Evolutionary conservation across 2,888 invertebrate genomes (phyloP).

Genomic region (Bimastos eiseni): DNA sequence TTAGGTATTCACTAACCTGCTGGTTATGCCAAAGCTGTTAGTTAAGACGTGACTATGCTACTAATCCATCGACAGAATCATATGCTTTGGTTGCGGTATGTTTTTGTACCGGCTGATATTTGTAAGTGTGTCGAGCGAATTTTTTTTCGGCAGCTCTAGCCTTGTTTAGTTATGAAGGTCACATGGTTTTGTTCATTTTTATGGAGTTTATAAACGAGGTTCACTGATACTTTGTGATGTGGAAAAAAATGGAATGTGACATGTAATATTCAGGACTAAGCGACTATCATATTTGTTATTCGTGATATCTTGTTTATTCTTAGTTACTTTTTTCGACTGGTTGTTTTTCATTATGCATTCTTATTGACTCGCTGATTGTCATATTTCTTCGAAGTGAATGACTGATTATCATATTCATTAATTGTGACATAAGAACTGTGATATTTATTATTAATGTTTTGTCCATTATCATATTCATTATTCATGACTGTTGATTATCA

Average conservation of each 20-base stretch:
- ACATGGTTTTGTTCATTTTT: neutral
- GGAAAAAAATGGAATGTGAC: no score
- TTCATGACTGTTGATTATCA: slow-evolving; percentile 3
- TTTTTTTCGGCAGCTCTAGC: neutral
- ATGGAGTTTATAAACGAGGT: neutral
- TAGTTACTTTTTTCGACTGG: neutral
- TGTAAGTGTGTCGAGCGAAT: neutral
- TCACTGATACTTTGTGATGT: neutral
- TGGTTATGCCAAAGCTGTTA: neutral
- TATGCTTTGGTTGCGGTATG: slow-evolving; percentile 13
- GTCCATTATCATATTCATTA: slow-evolving; percentile 15
- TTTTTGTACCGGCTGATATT: neutral
- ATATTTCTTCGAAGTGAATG: neutral
- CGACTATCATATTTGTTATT: no score
- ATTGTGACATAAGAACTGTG: neutral
- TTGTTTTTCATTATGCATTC: neutral
- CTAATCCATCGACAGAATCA: neutral
- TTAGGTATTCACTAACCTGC: slow-evolving; percentile 2
- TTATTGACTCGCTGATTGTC: neutral
- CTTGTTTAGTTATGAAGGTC: neutral
- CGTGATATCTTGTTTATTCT: neutral
- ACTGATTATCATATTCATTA: neutral
- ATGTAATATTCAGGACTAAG: no score
- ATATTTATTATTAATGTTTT: slow-evolving; percentile 26
- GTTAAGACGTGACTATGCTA: neutral